A percentile compares a stretch with the other conserved stretches of the same genome.
These are phyloP conservation scores for Bombus haemorrhoidalis DNA, from an alignment of 1,140 invertebrate species.

Conservation along the genomic window DNA sequence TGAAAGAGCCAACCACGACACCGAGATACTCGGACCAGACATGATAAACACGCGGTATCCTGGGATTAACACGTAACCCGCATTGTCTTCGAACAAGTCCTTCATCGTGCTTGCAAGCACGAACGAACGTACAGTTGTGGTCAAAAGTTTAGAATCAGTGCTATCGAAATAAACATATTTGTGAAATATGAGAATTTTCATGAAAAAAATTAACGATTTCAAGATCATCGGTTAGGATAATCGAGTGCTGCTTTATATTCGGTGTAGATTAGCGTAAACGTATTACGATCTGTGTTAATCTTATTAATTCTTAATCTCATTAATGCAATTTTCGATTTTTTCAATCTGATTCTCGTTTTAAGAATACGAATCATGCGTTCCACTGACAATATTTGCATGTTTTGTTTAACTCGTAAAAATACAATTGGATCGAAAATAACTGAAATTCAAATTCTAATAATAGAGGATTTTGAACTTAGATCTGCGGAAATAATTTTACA, in stretches of 20 bases:
- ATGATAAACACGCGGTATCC: conserved; percentile 64
- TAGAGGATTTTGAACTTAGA: too few species aligned
- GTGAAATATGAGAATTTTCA: neutral
- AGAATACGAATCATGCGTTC: too few species aligned
- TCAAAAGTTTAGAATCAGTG: neutral
- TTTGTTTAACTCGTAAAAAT: too few species aligned
- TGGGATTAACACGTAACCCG: conserved; percentile 66
- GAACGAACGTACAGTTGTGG: neutral
- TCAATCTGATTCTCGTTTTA: too few species aligned
- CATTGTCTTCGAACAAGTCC: conserved; percentile 55
- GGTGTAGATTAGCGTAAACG: neutral
- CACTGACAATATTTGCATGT: too few species aligned
- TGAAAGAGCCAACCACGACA: conserved; percentile 33
- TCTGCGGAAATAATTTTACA: too few species aligned
- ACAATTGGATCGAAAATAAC: too few species aligned
- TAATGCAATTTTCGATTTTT: too few species aligned
- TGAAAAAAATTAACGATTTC: neutral
- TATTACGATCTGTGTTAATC: too few species aligned
- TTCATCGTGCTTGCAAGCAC: neutral
- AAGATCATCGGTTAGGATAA: neutral
- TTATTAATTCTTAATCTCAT: too few species aligned
- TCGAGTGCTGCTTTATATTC: too few species aligned
- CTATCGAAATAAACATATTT: neutral
- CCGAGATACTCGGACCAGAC: conserved; percentile 48
- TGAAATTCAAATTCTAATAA: too few species aligned